Base-by-base conservation (phyloP, 2,113 vertebrate genomes). In the Rhinichthys klamathensis region DNA sequence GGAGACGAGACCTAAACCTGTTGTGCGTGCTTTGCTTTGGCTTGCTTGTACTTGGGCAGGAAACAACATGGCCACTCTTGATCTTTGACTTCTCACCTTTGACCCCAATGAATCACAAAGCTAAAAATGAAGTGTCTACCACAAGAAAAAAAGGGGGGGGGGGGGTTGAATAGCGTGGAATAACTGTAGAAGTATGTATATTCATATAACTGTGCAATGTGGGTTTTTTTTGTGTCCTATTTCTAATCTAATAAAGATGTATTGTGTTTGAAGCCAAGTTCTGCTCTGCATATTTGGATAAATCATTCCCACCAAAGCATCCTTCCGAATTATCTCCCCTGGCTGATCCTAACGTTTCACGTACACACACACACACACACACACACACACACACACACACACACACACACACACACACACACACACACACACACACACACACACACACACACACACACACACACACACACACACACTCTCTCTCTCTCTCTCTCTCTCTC, bases 81-180 rank as follows among this genome's bases (percentile, higher is more conserved):
- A 85, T 83, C 83, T 84, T 54, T 89, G 78, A 87, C 82, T 70
- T 46, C 54, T 73, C 76, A 83, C 75, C 56, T 51, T 61, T 85
- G 70, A 88, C 35, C 80, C 69, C 51, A 80, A 69, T 88, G 46
- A 79, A 79, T 90, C 78, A 80, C 60, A 38, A 76, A 54, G 69
- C 27, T 60, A 76, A 23, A 82, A 65, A 69, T 27, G 60, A 41
- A 60, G 76, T 21, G 8, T 58, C 4, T 72, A 23, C 35, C n/a
- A n/a, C 54, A 54, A 82, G 10, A 10, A 16, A 30, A 41, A 41
- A 41, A 2, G 38, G n/a, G n/a, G n/a, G n/a, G n/a, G 15, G 27
- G 10, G 23, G 51, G 21, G 30, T 63, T 58, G 51, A 70, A 32
- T 77, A 44, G 10, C 21, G 11, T 69, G 69, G 77, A 81, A 56